Percentiles rank a stretch among this genome's conserved stretches.
phyloP scores from a whole-genome alignment of 2,797 vertebrate genomes.

The Euthynnus affinis region DNA sequence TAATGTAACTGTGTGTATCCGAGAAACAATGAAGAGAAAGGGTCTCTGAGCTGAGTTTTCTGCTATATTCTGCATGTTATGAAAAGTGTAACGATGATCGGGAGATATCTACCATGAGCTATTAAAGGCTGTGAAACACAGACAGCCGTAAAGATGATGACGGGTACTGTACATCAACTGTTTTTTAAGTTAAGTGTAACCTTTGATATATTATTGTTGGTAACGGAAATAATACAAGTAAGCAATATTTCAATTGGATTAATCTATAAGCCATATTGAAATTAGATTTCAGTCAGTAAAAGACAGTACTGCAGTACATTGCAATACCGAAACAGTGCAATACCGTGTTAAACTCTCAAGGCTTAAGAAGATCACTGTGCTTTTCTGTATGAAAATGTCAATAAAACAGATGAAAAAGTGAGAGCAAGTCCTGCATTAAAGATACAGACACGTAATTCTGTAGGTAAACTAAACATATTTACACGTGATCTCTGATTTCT shows the following conservation, averaged over 20 bases:
- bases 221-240: background rate
- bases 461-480: background rate
- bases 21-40: background rate
- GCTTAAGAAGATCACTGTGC: background rate
- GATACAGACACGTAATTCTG: background rate
- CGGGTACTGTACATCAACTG: too few species aligned
- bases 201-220: too few species aligned
- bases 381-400: background rate
- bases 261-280: conserved; percentile 7
- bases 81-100: conserved; percentile 28
- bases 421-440: background rate
- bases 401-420: background rate
- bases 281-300: conserved; percentile 4
- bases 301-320: background rate
- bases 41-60: conserved; percentile 16
- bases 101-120: conserved; percentile 40
- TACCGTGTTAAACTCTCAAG: background rate
- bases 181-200: too few species aligned
- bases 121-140: conserved; percentile 2
- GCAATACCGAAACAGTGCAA: too few species aligned
- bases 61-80: conserved; percentile 44
- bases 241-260: too few species aligned
- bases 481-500: conserved; percentile 6
- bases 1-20: background rate
- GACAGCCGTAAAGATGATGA: background rate